Percentiles rank a stretch among this genome's conserved stretches.
Evolutionary conservation across 2,888 invertebrate species (phyloP).

Genomic region (Chromoteleia sp.): DNA sequence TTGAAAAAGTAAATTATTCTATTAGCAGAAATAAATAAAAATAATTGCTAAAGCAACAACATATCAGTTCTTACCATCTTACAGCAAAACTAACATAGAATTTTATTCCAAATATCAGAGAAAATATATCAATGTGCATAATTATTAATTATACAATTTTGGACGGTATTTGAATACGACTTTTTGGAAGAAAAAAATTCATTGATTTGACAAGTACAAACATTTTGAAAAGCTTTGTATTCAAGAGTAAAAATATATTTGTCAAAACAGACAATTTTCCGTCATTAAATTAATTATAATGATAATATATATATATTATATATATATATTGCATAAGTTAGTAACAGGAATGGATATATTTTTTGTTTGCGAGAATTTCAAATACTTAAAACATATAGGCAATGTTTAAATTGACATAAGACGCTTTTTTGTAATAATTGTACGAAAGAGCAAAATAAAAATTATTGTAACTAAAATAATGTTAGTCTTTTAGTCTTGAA

Average conservation of each 20-base stretch:
- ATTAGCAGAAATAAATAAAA: too few species aligned
- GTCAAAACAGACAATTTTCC: constrained; percentile 36
- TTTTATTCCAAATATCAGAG: too few species aligned
- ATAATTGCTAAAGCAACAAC: too few species aligned
- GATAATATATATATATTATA: constrained; percentile 34
- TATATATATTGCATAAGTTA: constrained; percentile 48
- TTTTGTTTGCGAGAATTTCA: constrained; percentile 61
- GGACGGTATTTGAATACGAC: too few species aligned
- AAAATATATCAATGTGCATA: too few species aligned
- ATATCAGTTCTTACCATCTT: too few species aligned
- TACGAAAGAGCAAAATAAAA: constrained; percentile 66
- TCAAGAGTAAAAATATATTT: constrained; percentile 33
- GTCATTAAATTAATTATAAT: constrained; percentile 36
- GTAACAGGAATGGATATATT: constrained; percentile 52
- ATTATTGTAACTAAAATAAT: constrained; percentile 43
- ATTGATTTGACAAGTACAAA: constrained; percentile 23
- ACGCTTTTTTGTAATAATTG: constrained; percentile 67
- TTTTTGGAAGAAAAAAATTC: constrained; percentile 42
- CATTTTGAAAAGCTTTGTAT: constrained; percentile 35
- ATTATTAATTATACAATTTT: too few species aligned
- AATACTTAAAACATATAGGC: constrained; percentile 39
- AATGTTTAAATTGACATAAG: constrained; percentile 49
- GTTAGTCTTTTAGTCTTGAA: neutral
- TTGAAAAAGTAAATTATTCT: too few species aligned
- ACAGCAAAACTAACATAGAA: too few species aligned